phyloP scores from a whole-genome alignment of 2,113 vertebrate genomes.

The Tragulus kanchil region DNA sequence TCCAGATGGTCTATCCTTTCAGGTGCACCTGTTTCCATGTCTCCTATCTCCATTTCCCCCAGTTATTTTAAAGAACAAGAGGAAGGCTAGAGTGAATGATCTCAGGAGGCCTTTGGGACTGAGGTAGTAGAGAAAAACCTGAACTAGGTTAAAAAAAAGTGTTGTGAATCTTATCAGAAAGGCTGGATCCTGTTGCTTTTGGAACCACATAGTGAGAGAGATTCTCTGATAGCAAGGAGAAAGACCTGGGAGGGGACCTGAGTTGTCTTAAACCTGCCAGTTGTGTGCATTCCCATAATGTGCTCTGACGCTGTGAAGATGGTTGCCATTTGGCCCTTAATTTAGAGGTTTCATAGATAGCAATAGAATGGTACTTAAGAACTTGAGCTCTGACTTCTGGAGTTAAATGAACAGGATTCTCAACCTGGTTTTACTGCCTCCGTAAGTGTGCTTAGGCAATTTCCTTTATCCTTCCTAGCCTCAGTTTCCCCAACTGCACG shows the following conservation, averaged over 20 bases:
- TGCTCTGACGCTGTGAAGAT: neutral
- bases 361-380: neutral
- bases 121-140: slow-evolving; percentile 41
- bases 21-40: slow-evolving; percentile 12
- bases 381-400: neutral
- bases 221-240: slow-evolving; percentile 62
- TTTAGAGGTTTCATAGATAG: slow-evolving; percentile 8
- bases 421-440: neutral
- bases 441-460: neutral
- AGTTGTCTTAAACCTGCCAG: neutral
- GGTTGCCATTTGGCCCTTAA: slow-evolving; percentile 2
- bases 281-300: neutral
- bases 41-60: neutral
- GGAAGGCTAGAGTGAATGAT: neutral
- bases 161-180: slow-evolving; percentile 53
- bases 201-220: neutral
- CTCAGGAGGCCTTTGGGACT: slow-evolving; percentile 26
- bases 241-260: slow-evolving; percentile 69
- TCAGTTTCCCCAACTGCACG: neutral
- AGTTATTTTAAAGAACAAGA: neutral
- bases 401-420: slow-evolving; percentile 3
- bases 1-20: neutral
- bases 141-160: slow-evolving; percentile 53
- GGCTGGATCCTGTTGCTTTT: slow-evolving; percentile 1
- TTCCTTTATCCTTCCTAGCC: slow-evolving; percentile 10